Conservation (phyloP, 1,140 invertebrate genomes). For the Drosophila erecta region DNA sequence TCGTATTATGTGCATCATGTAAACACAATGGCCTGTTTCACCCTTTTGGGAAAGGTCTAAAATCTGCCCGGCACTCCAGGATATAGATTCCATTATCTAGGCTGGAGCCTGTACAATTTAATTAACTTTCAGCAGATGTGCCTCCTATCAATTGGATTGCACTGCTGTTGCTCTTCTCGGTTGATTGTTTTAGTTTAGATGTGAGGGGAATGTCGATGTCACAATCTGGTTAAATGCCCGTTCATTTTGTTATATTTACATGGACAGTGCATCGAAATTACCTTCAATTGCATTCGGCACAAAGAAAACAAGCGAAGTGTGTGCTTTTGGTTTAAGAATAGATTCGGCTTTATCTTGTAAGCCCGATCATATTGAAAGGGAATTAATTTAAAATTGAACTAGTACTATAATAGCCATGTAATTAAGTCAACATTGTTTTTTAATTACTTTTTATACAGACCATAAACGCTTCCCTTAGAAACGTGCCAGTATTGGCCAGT, state of each 20-base stretch:
- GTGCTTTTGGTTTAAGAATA: background rate
- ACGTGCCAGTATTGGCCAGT: too few relatives aligned
- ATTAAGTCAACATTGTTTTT: too few relatives aligned
- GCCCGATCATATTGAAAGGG: too few relatives aligned
- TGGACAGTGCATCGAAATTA: conserved; percentile 8
- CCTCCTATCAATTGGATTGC: conserved; percentile 35
- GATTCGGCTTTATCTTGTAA: too few relatives aligned
- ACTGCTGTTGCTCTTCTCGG: conserved; percentile 14
- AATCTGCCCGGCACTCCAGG: conserved; percentile 11
- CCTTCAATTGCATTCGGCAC: conserved; percentile 47
- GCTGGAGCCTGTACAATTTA: conserved; percentile 63
- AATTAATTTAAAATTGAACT: too few relatives aligned
- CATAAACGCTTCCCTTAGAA: too few relatives aligned
- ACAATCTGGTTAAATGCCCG: conserved; percentile 27
- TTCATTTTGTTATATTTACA: conserved; percentile 45
- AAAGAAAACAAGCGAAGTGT: conserved; percentile 46
- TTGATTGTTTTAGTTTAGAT: conserved; percentile 29
- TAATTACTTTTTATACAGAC: too few relatives aligned
- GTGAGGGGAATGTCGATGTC: conserved; percentile 51
- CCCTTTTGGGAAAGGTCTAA: conserved; percentile 11
- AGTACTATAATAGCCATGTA: too few relatives aligned
- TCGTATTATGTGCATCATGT: conserved; percentile 70
- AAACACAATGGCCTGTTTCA: conserved; percentile 57
- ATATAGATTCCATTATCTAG: conserved; percentile 65
- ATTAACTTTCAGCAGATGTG: conserved; percentile 73